phyloP scores from a whole-genome alignment of 2,888 invertebrate species.

The Eucriotettix oculatus region DNA sequence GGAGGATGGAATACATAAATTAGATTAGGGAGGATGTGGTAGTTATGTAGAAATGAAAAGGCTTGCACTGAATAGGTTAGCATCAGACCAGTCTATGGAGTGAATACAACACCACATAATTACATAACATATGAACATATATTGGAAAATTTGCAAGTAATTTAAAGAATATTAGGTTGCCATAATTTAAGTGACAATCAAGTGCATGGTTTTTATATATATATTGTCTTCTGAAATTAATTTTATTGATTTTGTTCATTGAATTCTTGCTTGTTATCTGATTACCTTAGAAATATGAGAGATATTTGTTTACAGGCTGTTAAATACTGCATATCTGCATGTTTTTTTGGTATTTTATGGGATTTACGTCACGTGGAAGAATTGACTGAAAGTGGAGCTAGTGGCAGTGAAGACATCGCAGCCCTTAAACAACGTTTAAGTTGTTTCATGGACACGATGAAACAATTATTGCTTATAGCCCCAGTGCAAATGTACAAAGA shows the following conservation, averaged over 20 bases:
- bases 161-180: too few species aligned
- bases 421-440: conserved; percentile 50
- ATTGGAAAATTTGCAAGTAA: too few species aligned
- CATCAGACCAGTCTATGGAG: too few species aligned
- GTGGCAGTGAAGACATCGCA: conserved; percentile 37
- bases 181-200: too few species aligned
- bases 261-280: background rate
- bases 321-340: conserved; percentile 67
- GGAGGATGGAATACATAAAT: too few species aligned
- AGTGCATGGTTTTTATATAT: background rate
- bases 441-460: conserved; percentile 57
- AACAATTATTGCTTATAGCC: conserved; percentile 47
- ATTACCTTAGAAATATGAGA: conserved; percentile 9
- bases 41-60: too few species aligned
- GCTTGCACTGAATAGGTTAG: too few species aligned
- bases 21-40: too few species aligned
- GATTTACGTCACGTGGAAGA: conserved; percentile 70
- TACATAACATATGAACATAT: too few species aligned
- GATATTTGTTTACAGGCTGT: conserved; percentile 39
- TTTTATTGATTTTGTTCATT: background rate
- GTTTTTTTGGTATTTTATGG: conserved; percentile 60
- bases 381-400: conserved; percentile 40
- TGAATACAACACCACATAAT: too few species aligned
- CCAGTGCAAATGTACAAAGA: conserved; percentile 53
- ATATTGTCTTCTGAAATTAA: background rate